phyloP scores from a whole-genome alignment of 2,888 invertebrate genomes.

The Blastobasis lacticolella region DNA sequence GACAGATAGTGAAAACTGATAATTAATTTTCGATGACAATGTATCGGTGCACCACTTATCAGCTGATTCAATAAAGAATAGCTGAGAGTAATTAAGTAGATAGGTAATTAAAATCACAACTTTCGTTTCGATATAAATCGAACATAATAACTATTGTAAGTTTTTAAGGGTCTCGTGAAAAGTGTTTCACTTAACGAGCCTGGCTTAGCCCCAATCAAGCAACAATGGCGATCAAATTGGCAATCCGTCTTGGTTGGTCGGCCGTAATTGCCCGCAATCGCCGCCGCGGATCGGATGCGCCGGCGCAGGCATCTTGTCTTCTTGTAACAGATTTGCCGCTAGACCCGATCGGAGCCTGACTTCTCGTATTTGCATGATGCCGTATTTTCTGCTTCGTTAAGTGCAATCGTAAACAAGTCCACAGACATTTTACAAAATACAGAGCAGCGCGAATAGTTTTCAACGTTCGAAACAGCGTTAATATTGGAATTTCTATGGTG shows the following conservation, averaged over 20 bases:
- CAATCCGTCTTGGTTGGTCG: constrained; percentile 44
- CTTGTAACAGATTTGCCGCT: constrained; percentile 43
- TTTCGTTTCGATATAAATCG: no score
- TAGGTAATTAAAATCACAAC: no score
- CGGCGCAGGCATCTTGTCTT: constrained; percentile 30
- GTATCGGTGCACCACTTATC: no score
- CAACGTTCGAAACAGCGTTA: no score
- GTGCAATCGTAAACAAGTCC: constrained; percentile 17
- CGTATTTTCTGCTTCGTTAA: constrained; percentile 32
- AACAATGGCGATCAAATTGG: constrained; percentile 45
- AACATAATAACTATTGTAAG: no score
- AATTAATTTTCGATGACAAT: no score
- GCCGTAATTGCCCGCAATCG: constrained; percentile 44
- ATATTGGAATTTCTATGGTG: no score
- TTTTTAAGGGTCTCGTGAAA: neutral
- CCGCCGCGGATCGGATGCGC: constrained; percentile 41
- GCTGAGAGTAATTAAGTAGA: no score
- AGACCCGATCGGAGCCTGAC: constrained; percentile 10
- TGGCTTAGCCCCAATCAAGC: constrained; percentile 30
- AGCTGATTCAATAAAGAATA: no score
- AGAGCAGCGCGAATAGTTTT: neutral
- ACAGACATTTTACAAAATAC: neutral
- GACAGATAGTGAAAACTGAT: no score
- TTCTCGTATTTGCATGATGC: constrained; percentile 30
- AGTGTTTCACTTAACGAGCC: neutral